These are phyloP conservation scores for Pteria penguin DNA, from an alignment of 2,888 invertebrate genomes.

Conservation along the genomic window DNA sequence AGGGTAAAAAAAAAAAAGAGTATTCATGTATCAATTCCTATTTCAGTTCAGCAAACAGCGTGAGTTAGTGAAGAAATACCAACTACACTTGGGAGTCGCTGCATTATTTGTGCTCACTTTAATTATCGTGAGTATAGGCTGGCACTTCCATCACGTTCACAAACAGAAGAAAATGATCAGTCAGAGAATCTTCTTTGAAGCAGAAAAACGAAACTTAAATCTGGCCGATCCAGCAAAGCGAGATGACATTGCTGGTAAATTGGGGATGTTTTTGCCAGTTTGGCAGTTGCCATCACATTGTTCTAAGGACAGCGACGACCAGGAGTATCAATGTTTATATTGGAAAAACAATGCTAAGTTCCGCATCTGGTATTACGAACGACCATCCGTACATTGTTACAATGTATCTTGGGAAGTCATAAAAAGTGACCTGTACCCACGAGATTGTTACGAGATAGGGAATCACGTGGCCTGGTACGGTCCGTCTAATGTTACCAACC, in stretches of 20 bases:
- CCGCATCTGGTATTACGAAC: constrained; percentile 57
- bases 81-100: constrained; percentile 67
- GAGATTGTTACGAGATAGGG: constrained; percentile 87
- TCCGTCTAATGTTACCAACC: constrained; percentile 58
- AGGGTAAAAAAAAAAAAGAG: not conserved
- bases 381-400: constrained; percentile 84
- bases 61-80: constrained; percentile 57
- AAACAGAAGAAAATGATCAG: constrained; percentile 56
- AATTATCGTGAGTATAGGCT: constrained; percentile 63
- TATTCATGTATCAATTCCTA: not conserved
- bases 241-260: constrained; percentile 50
- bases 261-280: constrained; percentile 64
- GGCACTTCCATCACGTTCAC: constrained; percentile 64
- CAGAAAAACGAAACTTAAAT: constrained; percentile 53
- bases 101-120: constrained; percentile 63
- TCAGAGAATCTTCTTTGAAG: constrained; percentile 66
- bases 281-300: constrained; percentile 72
- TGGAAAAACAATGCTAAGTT: constrained; percentile 69
- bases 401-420: constrained; percentile 91
- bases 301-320: constrained; percentile 56
- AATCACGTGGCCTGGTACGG: constrained; percentile 71
- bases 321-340: constrained; percentile 62
- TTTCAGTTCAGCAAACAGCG: constrained; percentile 60
- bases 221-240: constrained; percentile 49
- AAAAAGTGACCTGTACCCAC: constrained; percentile 84